Evolutionary conservation across 2,113 vertebrate species (phyloP).

Genomic region (Pluvianellus socialis): DNA sequence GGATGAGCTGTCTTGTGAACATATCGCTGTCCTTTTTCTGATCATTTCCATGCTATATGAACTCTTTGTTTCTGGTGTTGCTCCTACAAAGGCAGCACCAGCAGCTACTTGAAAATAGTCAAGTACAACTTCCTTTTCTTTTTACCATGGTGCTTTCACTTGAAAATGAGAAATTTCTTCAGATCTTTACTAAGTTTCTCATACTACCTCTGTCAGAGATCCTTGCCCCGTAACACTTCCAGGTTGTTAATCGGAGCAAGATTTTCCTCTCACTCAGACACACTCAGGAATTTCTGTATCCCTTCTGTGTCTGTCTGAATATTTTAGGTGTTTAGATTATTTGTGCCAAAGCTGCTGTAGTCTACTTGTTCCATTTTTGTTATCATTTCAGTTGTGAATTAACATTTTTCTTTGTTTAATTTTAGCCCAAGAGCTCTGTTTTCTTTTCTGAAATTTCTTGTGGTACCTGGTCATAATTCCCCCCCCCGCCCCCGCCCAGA

Average conservation of each 20-base stretch:
- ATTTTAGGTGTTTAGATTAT: not conserved
- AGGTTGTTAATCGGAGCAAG: not conserved
- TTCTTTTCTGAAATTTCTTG: not conserved
- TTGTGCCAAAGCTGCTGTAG: not conserved
- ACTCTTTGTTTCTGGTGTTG: not conserved
- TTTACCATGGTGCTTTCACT: not conserved
- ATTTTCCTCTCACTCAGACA: not conserved
- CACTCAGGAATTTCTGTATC: not conserved
- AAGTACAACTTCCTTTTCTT: not conserved
- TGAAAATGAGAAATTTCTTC: not conserved
- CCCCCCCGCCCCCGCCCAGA: not conserved
- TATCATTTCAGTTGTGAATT: not conserved
- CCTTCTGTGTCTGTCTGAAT: not conserved
- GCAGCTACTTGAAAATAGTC: not conserved
- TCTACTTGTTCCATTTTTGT: not conserved
- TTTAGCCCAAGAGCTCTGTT: not conserved
- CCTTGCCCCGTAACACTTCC: not conserved
- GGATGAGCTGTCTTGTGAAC: not conserved
- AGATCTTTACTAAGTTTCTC: not conserved
- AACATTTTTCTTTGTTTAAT: not conserved
- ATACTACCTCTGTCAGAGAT: not conserved
- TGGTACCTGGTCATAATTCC: not conserved
- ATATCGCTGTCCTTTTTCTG: not conserved
- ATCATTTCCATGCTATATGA: not conserved
- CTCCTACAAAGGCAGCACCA: not conserved